phyloP scores from a whole-genome alignment of 2,888 invertebrate genomes.

The Serripes groenlandicus region DNA sequence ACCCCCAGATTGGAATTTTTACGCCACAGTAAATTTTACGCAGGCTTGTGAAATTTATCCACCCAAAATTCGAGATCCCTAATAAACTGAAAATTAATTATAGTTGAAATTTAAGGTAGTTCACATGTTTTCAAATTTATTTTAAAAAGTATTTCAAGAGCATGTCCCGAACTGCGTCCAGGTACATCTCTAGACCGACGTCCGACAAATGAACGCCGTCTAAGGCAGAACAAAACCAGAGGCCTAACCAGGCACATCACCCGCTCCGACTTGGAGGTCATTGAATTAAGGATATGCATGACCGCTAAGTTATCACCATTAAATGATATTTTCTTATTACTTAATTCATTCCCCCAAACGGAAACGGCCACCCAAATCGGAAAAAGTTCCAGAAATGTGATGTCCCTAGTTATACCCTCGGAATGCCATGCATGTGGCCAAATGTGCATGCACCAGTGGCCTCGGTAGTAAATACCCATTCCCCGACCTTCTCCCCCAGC shows the following conservation, averaged over 20 bases:
- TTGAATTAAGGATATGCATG: constrained; percentile 33
- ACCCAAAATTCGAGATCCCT: too few species aligned
- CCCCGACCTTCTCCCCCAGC: constrained; percentile 34
- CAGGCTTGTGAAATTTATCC: too few species aligned
- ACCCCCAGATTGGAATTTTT: too few species aligned
- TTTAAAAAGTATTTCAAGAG: too few species aligned
- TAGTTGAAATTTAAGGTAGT: too few species aligned
- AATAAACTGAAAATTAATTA: too few species aligned
- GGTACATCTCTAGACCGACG: too few species aligned
- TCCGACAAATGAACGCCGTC: too few species aligned
- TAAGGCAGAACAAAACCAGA: too few species aligned
- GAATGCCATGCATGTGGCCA: constrained; percentile 36
- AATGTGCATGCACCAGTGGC: not conserved
- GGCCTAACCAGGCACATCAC: constrained; percentile 36
- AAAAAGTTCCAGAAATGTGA: constrained; percentile 42
- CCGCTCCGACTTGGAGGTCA: constrained; percentile 42
- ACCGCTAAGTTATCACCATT: constrained; percentile 39
- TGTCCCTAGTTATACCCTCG: constrained; percentile 26
- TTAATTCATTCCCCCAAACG: constrained; percentile 32
- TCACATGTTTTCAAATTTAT: too few species aligned
- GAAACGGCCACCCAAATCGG: constrained; percentile 24
- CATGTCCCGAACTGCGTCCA: too few species aligned
- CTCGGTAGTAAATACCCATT: constrained; percentile 37
- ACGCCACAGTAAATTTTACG: too few species aligned
- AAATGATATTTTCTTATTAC: constrained; percentile 42